Evolutionary conservation across 2,113 vertebrate genomes (phyloP), one percentile per base, ranked within the genome.

Genomic region (Malurus alboscapulatus): DNA sequence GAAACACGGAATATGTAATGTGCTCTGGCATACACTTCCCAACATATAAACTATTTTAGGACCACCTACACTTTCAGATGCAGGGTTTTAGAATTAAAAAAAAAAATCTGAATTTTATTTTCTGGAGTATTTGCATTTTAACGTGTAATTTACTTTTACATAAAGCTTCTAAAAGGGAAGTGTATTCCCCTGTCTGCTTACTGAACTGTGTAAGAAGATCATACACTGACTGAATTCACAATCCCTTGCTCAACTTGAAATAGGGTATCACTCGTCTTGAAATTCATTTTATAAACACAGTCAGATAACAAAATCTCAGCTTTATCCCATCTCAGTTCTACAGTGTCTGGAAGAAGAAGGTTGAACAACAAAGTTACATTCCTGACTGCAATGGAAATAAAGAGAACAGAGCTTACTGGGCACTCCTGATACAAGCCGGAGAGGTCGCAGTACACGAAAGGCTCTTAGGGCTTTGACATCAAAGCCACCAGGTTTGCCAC

Each of bases 381-480:
- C 80, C 63, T 54, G 38, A 68, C 25, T 69, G 54, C 77, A 87
- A 51, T 11, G n/a, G 63, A 85, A 92, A 80, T 27, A 86, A 94
- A 94, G 44, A 51, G 36, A 93, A 93, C 79, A 42, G 58, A 84
- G 98, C 99, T 99, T 98, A 99, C 99, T 99, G 98, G 99, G 99
- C 97, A 99, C 99, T 98, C 99, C 99, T 97, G 99, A 99, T 97
- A 99, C 99, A 90, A 99, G 98, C 96, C 99, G 98, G 94, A 99
- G 99, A 96, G 99, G 99, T 97, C 99, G 98, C 97, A 99, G 93
- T 96, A 99, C 99, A 97, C 99, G 98, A 96, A 99, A 99, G 97
- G 99, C 99, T 98, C 99, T 98, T 91, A 99, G 99, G 97, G 99
- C 99, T 98, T 99, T 99, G 96, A 99, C 99, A 94, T 99, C 99